These are phyloP conservation scores for Scelioninae gen. 1 DNA, from an alignment of 2,888 invertebrate genomes.

Conservation along the genomic window DNA sequence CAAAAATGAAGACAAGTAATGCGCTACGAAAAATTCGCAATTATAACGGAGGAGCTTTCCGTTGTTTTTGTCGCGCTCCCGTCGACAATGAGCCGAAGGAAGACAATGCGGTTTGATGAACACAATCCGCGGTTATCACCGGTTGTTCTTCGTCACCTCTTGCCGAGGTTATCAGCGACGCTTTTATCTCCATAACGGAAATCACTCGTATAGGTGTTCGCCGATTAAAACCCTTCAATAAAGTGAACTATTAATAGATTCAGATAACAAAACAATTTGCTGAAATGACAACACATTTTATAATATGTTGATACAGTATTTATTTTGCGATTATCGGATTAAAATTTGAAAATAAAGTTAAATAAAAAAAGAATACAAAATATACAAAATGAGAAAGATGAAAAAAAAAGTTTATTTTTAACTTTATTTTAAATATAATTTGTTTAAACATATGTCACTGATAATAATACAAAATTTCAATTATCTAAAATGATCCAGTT, in stretches of 20 bases:
- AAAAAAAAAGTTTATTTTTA: no score
- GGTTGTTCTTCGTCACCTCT: slow-evolving; percentile 60
- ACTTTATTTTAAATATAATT: no score
- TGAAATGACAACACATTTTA: no score
- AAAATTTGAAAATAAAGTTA: no score
- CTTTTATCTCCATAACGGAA: slow-evolving; percentile 57
- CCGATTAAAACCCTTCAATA: slow-evolving; percentile 37
- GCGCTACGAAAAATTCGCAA: slow-evolving; percentile 59
- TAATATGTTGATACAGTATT: no score
- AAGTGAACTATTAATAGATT: slow-evolving; percentile 47
- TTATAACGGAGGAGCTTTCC: slow-evolving; percentile 68
- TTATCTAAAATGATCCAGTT: slow-evolving; percentile 44
- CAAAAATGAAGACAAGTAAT: slow-evolving; percentile 44
- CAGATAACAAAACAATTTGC: not conserved
- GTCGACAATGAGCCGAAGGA: slow-evolving; percentile 61
- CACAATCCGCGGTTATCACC: slow-evolving; percentile 63
- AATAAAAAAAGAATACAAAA: no score
- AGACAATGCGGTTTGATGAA: slow-evolving; percentile 59
- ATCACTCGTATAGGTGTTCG: slow-evolving; percentile 62
- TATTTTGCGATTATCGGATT: no score
- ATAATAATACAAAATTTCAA: slow-evolving; percentile 10
- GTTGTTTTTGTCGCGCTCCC: slow-evolving; percentile 67
- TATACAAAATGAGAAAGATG: no score
- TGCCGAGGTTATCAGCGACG: slow-evolving; percentile 54
- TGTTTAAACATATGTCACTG: no score